Evolutionary conservation across 2,113 vertebrate genomes (phyloP), one percentile per base, ranked within the genome.

Genomic region (Polyodon spathula): DNA sequence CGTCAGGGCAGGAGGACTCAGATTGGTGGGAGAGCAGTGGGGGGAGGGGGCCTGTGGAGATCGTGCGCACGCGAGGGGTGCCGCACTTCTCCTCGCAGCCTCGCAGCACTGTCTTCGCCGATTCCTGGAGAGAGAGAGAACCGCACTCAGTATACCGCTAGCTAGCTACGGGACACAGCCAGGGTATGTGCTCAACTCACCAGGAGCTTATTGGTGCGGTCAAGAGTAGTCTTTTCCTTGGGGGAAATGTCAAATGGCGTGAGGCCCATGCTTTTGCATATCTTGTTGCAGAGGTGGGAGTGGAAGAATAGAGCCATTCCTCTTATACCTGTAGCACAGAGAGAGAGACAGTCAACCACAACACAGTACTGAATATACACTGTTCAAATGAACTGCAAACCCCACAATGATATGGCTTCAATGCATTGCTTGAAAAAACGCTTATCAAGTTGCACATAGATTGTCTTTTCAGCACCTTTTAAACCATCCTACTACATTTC

Each of bases 251-350:
- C 95, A 12, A 99, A 99, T 0, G 92, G 87, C 0, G 85, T 78
- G 54, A 99, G 88, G 2, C 86, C 84, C 95, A 97, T 97, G 63
- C 92, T 94, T 78, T 86, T 86, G 67, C 96, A 99, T 65, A 99
- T 98, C 75, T 79, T 92, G 82, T 98, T 99, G 78, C 96, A 99
- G 69, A 91, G 80, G 38, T 98, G 96, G 4, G 95, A 99, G 69
- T 93, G 86, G 75, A 99, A 99, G 82, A 97, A 99, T 54, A 98
- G 85, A 1, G 96, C 96, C 95, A 99, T 99, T 40, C 96, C 96
- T 16, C 94, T 89, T 55, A 99, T 91, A 78, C 96, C 96, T 98
- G 69, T 0, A n/a, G n/a, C n/a, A 0, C 43, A 50, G 16, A 41
- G 37, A 57, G 40, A 60, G 39, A 59, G n/a, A n/a, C n/a, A n/a